These are phyloP conservation scores for Eupithecia inturbata DNA, from an alignment of 2,888 invertebrate species.

Conservation along the genomic window DNA sequence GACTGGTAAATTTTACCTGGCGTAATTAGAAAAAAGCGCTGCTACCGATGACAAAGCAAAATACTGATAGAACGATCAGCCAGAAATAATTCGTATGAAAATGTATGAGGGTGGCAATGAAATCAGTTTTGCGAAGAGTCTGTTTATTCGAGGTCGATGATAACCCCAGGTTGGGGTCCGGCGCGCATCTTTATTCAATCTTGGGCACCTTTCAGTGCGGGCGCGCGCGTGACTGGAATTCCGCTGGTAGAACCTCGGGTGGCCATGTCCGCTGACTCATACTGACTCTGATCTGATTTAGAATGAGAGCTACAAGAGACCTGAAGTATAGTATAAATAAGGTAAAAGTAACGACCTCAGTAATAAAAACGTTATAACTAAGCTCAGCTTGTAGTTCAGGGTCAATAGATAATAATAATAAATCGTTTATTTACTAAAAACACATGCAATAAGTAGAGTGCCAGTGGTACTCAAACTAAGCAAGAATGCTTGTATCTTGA, in stretches of 20 bases:
- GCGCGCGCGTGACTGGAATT: constrained; percentile 62
- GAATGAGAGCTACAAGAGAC: no score
- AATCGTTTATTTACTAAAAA: no score
- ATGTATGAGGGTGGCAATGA: constrained; percentile 50
- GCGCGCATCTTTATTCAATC: constrained; percentile 74
- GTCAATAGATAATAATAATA: no score
- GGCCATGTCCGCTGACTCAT: constrained; percentile 31
- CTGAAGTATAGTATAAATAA: no score
- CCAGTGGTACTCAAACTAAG: no score
- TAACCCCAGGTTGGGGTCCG: constrained; percentile 33
- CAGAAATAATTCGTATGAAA: constrained; percentile 40
- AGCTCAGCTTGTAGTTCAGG: no score
- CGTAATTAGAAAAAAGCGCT: background rate
- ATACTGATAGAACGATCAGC: constrained; percentile 10
- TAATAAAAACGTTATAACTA: no score
- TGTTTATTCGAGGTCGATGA: constrained; percentile 48
- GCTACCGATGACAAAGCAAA: background rate
- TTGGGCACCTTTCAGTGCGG: constrained; percentile 70
- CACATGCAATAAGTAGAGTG: no score
- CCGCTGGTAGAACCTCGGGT: constrained; percentile 21
- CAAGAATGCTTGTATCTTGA: no score
- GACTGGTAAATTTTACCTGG: background rate
- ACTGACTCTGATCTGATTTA: background rate
- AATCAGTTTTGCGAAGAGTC: constrained; percentile 51
- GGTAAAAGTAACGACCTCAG: no score